Evolutionary conservation across 1,140 invertebrate genomes (phyloP), one percentile per base, ranked within the genome.

Genomic region (Cheumatopsyche charites): DNA sequence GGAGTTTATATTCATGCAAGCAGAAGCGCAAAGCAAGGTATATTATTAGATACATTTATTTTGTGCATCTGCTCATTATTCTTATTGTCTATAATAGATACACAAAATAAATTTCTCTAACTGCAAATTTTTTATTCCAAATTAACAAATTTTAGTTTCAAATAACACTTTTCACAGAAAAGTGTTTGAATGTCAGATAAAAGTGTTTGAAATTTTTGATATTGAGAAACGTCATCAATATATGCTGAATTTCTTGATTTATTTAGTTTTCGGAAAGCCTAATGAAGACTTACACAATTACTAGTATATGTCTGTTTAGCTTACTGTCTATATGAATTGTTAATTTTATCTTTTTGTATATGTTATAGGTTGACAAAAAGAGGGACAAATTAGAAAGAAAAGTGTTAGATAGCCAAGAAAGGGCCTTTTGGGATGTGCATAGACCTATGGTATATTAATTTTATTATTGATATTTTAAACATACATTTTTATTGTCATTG

Each of bases 1-100:
- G 98, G 98, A 99, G 84, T 99, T 99, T 80, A 99, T 99, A 75
- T 99, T 98, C 82, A 98, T 99, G 96, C 98, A 99, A 86, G 92
- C 91, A 0, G 91, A 92, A 80, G 89, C 89, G 1, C 89, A 91
- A 80, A 90, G 86, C 79, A 82, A 82, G 80, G 82, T 83, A 65
- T 21, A 42, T 62, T n/a, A 12, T 45, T 36, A 25, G n/a, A n/a
- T n/a, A n/a, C 6, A 19, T 55, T 55, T 55, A 11, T 55, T 11
- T 11, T 55, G 17, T 55, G 49, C 7, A 43, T 43, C 42, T 9
- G 42, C n/a, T n/a, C n/a, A n/a, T n/a, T n/a, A n/a, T n/a, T n/a
- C n/a, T n/a, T n/a, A n/a, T n/a, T n/a, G n/a, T n/a, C n/a, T n/a
- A n/a, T n/a, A n/a, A n/a, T n/a, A n/a, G n/a, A n/a, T n/a, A n/a